Percentiles rank a stretch among this genome's conserved stretches.
phyloP scores from a whole-genome alignment of 2,797 vertebrate genomes.

The Argyrosomus regius region DNA sequence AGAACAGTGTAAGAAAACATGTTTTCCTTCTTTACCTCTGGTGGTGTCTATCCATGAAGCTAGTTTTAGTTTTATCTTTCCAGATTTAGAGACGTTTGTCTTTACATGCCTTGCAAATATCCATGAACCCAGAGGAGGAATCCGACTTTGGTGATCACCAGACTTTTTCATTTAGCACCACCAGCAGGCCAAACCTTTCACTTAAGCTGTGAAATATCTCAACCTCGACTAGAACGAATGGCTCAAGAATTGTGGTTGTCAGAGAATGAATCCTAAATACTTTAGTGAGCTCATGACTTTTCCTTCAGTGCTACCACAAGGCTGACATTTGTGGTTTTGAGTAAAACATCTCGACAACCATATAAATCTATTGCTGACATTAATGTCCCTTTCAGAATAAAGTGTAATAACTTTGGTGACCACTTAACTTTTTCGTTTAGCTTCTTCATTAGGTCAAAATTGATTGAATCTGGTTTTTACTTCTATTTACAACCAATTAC shows the following conservation, averaged over 20 bases:
- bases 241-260: background rate
- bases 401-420: background rate
- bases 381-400: background rate
- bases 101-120: background rate
- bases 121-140: background rate
- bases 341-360: too few relatives aligned
- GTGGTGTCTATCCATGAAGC: background rate
- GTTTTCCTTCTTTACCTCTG: background rate
- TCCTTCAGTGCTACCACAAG: too few relatives aligned
- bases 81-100: background rate
- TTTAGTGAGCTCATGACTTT: background rate
- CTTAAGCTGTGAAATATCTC: background rate
- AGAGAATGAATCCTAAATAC: background rate
- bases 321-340: too few relatives aligned
- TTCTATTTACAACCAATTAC: background rate
- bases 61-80: background rate
- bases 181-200: background rate
- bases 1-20: background rate
- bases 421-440: background rate
- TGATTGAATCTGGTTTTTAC: background rate
- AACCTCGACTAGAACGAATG: too few relatives aligned
- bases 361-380: too few relatives aligned
- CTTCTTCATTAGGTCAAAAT: too few relatives aligned
- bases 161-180: background rate
- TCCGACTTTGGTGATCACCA: background rate